Percentiles rank a stretch among this genome's conserved stretches.
Conservation (phyloP, 2,797 vertebrate genomes). For the Neosilurus hyrtlii region DNA sequence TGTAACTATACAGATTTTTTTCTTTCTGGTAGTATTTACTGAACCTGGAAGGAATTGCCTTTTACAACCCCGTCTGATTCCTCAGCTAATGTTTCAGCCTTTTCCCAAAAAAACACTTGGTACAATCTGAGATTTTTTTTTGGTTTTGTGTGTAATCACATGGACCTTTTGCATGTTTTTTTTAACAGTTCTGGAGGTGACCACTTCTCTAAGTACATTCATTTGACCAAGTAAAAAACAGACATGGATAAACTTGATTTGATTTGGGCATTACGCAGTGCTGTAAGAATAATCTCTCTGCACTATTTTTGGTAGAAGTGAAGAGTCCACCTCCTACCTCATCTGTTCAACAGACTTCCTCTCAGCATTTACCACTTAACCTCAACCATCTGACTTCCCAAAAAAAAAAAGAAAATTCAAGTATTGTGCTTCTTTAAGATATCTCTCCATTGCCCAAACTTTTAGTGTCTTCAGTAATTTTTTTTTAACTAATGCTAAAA, state of each 20-base stretch:
- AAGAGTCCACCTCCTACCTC: conserved; percentile 38
- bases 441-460: background rate
- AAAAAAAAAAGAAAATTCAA: background rate
- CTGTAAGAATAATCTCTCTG: background rate
- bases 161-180: conserved; percentile 11
- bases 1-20: conserved; percentile 59
- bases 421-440: background rate
- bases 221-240: background rate
- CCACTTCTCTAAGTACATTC: background rate
- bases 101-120: background rate
- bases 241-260: background rate
- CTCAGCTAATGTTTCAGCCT: conserved; percentile 22
- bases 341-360: conserved; percentile 19
- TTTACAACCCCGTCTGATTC: conserved; percentile 53
- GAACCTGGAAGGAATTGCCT: conserved; percentile 52
- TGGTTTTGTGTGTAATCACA: background rate
- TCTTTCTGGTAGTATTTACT: conserved; percentile 34
- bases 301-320: conserved; percentile 24
- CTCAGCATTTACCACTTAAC: conserved; percentile 12
- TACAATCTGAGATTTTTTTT: background rate
- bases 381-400: background rate
- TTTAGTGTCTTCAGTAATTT: background rate
- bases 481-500: background rate
- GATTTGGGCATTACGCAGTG: conserved; percentile 23
- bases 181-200: background rate